Base-by-base conservation (phyloP, 2,888 invertebrate species). In the Ischnura elegans region DNA sequence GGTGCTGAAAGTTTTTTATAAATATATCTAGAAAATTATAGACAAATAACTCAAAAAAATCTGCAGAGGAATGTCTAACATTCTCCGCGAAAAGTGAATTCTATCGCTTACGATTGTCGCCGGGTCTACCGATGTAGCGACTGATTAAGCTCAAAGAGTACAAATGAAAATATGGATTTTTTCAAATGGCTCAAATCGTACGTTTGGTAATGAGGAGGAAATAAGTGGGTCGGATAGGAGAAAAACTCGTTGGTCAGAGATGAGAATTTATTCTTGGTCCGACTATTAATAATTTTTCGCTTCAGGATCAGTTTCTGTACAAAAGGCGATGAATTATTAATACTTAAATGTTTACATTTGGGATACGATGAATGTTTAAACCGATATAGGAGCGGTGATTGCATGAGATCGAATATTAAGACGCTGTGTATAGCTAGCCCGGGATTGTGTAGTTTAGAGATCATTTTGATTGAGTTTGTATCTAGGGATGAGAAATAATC, bases 1-100 rank as follows among this genome's bases (percentile, higher is more conserved):
- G 90, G 90, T 90, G 90, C 90, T 90, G 90, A 90, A 90, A 66
- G 43, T 90, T 90, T 90, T 90, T 66, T 90, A 90, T 43, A 61
- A 55, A 90, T 36, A 66, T 66, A 61, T 6, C 6, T 6, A 55
- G 21, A 51, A 87, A 87, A 87, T 8, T 61, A 61, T 66, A 90
- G 43, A 90, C 42, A 90, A 66, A 61, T 61, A 90, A 90, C 36
- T n/a, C 36, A n/a, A 61, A 61, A 61, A 61, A 61, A 6, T n/a
- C n/a, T 61, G 2, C 61, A 36, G 36, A 36, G 36, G 36, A 36
- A 76, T 76, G 76, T 76, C 0, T 13, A 76, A 36, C 36, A 36
- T 76, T 76, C 76, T 36, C 10, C 10, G 76, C 25, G 10, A 36
- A n/a, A 36, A 36, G 36, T 36, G 76, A 76, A 76, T 76, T 25